Conservation (phyloP, 2,888 invertebrate species). For the Apeira syringaria region DNA sequence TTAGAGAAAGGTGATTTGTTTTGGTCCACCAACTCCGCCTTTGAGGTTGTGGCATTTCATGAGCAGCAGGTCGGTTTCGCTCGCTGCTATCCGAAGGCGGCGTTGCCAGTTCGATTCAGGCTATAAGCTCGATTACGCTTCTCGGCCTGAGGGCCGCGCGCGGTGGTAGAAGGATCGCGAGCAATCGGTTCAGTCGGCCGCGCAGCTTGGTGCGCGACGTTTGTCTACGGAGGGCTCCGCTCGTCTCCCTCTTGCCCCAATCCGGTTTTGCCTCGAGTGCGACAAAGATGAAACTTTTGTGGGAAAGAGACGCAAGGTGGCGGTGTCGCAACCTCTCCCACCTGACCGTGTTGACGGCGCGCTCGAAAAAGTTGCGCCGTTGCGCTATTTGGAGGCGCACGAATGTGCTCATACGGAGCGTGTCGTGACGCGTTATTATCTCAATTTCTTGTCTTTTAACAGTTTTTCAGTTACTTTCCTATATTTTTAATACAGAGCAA, state of each 20-base stretch:
- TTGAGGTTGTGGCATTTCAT: slow-evolving; percentile 76
- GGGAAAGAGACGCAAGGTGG: slow-evolving; percentile 64
- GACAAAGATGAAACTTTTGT: slow-evolving; percentile 54
- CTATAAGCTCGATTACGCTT: slow-evolving; percentile 60
- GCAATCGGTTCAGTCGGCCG: slow-evolving; percentile 75
- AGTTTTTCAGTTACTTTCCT: slow-evolving; percentile 53
- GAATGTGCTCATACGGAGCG: slow-evolving; percentile 72
- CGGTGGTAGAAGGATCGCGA: slow-evolving; percentile 51
- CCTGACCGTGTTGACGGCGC: slow-evolving; percentile 84
- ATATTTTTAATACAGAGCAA: slow-evolving; percentile 35
- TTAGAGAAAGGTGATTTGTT: slow-evolving; percentile 83
- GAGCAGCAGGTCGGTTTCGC: slow-evolving; percentile 69
- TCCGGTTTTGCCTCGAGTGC: slow-evolving; percentile 48
- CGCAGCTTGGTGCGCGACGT: slow-evolving; percentile 83
- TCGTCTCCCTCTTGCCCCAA: slow-evolving; percentile 55
- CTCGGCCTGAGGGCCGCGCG: slow-evolving; percentile 43
- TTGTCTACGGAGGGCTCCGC: slow-evolving; percentile 70
- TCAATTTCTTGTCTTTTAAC: slow-evolving; percentile 57
- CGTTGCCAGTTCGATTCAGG: slow-evolving; percentile 67
- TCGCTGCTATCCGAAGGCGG: slow-evolving; percentile 66
- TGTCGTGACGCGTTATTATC: slow-evolving; percentile 73
- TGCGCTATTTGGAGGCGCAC: slow-evolving; percentile 83
- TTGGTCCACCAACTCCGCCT: slow-evolving; percentile 72
- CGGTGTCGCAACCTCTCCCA: slow-evolving; percentile 84
- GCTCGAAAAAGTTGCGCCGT: slow-evolving; percentile 83